A percentile compares a stretch with the other conserved stretches of the same genome.
phyloP scores from a whole-genome alignment of 2,113 vertebrate species.

The Clarias batrachus region DNA sequence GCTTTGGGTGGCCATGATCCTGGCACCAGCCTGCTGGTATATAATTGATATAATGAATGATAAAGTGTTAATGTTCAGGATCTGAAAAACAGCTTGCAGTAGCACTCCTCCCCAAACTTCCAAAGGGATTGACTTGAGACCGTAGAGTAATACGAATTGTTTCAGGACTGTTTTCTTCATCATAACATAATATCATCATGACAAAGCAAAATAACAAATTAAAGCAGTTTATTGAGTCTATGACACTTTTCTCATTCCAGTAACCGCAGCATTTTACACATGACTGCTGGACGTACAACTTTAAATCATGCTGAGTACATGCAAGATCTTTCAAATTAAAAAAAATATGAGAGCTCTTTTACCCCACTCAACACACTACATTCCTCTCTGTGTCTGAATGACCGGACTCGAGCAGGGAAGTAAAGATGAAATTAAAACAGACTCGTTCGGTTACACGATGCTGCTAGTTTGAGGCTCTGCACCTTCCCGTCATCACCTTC shows the following conservation, averaged over 20 bases:
- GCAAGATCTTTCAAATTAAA: not conserved
- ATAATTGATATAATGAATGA: too few species aligned
- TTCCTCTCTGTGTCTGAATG: conserved; percentile 25
- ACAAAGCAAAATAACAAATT: not conserved
- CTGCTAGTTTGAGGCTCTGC: conserved; percentile 31
- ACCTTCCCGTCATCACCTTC: conserved; percentile 45
- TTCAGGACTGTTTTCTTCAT: not conserved
- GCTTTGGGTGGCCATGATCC: too few species aligned
- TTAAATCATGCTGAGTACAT: not conserved
- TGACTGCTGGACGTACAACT: not conserved
- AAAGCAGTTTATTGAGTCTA: not conserved
- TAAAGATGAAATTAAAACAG: conserved; percentile 32
- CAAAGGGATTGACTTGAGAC: not conserved
- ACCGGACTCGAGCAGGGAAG: conserved; percentile 27
- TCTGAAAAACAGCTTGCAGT: not conserved
- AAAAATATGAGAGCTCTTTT: not conserved
- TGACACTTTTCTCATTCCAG: not conserved
- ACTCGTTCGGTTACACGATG: conserved; percentile 41
- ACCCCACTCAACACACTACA: not conserved
- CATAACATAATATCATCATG: not conserved
- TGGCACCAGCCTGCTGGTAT: too few species aligned
- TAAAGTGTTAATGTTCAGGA: too few species aligned
- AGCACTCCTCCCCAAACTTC: not conserved
- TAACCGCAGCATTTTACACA: not conserved
- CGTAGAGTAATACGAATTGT: not conserved